Base-by-base conservation (phyloP, 2,888 invertebrate species). In the Macaria notata region DNA sequence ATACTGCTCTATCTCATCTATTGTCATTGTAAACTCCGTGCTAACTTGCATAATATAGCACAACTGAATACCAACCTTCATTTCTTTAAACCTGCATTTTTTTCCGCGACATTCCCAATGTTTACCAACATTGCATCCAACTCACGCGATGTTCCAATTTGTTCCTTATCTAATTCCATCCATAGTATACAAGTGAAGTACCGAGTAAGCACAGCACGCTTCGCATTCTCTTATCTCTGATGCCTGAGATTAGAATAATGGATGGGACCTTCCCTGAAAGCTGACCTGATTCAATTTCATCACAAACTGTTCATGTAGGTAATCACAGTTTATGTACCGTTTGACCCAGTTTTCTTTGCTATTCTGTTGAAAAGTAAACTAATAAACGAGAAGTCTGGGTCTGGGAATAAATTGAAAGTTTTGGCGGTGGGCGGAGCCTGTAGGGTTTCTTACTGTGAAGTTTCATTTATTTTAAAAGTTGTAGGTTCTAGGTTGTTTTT, bases 161-260 rank as follows among this genome's bases (percentile, higher is more conserved):
- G 31, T 39, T 49, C 6, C 31, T 49, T 49, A 49, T 49, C 49
- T 31, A 3, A 4, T 4, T 31, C 41, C 41, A 31, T n/a, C 9
- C 9, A 41, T 36, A 36, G 33, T 36, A 36, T 7, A 36, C 33
- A 36, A 4, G 33, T 33, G 2, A 36, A 6, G 33, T 7, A 36
- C 33, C 33, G 4, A 4, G 33, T 36, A 36, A 36, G 5, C 4
- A 47, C 33, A 36, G 43, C 41, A 45, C 54, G 49, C 49, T 50
- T 49, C 43, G 49, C 60, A 43, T 54, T 55, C 7, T 30, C 42
- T 54, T 56, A 61, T 61, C 57, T 33, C 38, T 7, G 49, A 56
- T 55, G 56, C 9, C 42, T 31, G 30, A 61, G 64, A 61, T 64
- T 56, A 61, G 46, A 53, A 53, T 64, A 56, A 59, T 51, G 50